These are phyloP conservation scores for Protomyctophum bolini DNA, from an alignment of 2,113 vertebrate genomes.

Conservation along the genomic window DNA sequence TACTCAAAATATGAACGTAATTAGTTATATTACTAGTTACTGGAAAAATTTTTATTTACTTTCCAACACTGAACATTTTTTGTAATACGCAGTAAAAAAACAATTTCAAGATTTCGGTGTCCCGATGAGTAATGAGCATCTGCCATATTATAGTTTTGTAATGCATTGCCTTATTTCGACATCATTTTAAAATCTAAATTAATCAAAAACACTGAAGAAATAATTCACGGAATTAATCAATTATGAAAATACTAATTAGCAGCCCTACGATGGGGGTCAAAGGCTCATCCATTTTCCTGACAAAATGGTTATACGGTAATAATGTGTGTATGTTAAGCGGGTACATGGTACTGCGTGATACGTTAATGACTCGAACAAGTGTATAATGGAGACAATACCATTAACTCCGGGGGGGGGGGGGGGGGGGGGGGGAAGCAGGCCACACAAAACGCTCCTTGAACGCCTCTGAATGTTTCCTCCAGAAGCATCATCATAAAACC, in stretches of 20 bases:
- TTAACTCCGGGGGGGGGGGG: conserved; percentile 38
- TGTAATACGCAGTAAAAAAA: no score
- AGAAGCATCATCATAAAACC: conserved; percentile 34
- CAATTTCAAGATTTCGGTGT: no score
- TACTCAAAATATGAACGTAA: no score
- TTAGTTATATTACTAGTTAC: no score
- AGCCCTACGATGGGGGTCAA: conserved; percentile 10
- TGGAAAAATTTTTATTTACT: no score
- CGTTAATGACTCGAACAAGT: no score
- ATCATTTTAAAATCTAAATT: not conserved
- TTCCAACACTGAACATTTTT: no score
- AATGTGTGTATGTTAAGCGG: no score
- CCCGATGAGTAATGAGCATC: conserved; percentile 31
- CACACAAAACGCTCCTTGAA: conserved; percentile 36
- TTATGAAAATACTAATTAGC: no score
- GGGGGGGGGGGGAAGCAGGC: conserved; percentile 37
- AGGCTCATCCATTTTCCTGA: conserved; percentile 27
- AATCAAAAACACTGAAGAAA: not conserved
- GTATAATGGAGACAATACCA: conserved; percentile 1
- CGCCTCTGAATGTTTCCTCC: conserved; percentile 23
- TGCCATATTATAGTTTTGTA: conserved; percentile 3
- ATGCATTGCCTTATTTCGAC: not conserved
- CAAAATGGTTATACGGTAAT: not conserved
- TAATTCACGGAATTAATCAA: no score
- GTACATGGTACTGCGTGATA: no score